Evolutionary conservation across 1,140 invertebrate species (phyloP).

Genomic region (Hydropsyche tenuis): DNA sequence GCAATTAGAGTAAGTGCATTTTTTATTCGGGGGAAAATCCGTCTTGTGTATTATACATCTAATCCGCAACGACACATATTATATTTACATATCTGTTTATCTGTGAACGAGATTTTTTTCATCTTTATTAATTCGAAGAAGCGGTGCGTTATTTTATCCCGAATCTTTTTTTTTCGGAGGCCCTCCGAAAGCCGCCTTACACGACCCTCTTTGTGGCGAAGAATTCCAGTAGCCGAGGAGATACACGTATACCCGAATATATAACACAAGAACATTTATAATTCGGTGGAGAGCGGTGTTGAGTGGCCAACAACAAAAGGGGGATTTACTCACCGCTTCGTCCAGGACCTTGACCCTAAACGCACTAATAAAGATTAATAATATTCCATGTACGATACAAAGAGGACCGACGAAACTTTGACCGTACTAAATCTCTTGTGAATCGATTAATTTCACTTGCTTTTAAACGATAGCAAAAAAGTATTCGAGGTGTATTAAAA

Average conservation of each 20-base stretch:
- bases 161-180: not conserved
- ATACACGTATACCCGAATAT: not conserved
- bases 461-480: not conserved
- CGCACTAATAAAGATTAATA: slow-evolving; percentile 24
- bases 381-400: not conserved
- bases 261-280: too few species aligned
- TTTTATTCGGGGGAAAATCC: too few species aligned
- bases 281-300: not conserved
- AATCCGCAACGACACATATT: too few species aligned
- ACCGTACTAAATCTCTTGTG: slow-evolving; percentile 17
- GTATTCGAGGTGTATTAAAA: too few species aligned
- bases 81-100: too few species aligned
- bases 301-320: slow-evolving; percentile 13
- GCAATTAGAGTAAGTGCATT: too few species aligned
- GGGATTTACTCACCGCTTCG: slow-evolving; percentile 17
- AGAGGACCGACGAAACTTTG: not conserved
- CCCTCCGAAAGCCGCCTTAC: not conserved
- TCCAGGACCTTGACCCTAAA: slow-evolving; percentile 11
- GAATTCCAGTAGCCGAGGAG: slow-evolving; percentile 21
- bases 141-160: not conserved
- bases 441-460: slow-evolving; percentile 13
- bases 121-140: too few species aligned
- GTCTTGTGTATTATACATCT: too few species aligned
- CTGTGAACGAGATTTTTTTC: too few species aligned
- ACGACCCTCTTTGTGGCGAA: slow-evolving; percentile 18